Evolutionary conservation across 2,888 invertebrate species (phyloP).

Genomic region (Agrochola lota): DNA sequence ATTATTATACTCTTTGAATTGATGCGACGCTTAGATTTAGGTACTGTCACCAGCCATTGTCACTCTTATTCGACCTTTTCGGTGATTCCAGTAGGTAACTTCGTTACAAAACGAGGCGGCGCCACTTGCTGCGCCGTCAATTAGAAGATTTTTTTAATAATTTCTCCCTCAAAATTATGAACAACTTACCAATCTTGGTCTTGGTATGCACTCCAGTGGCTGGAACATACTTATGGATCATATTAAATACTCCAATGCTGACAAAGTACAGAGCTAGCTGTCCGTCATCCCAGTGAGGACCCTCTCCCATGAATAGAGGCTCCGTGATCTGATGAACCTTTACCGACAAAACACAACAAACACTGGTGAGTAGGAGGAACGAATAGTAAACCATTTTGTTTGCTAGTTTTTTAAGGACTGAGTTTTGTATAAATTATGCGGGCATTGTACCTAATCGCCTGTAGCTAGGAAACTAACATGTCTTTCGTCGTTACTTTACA

Average conservation of each 20-base stretch:
- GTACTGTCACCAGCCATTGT: no score
- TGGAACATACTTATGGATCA: constrained; percentile 89
- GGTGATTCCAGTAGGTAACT: no score
- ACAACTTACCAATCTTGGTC: constrained; percentile 86
- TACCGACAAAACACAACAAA: constrained; percentile 71
- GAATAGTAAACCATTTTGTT: background rate
- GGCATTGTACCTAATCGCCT: background rate
- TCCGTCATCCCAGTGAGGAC: constrained; percentile 93
- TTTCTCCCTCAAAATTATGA: background rate
- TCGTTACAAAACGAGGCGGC: no score
- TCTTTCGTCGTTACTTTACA: background rate
- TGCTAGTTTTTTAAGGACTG: background rate
- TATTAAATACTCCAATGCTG: constrained; percentile 87
- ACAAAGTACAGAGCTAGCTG: constrained; percentile 92
- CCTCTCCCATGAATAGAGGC: constrained; percentile 91
- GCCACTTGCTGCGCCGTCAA: no score
- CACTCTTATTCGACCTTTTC: no score
- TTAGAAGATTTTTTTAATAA: background rate
- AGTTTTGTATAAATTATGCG: background rate
- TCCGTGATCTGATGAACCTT: constrained; percentile 85
- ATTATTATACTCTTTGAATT: no score
- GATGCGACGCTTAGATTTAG: no score
- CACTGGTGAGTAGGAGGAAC: background rate
- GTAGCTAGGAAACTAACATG: background rate
- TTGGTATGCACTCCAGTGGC: constrained; percentile 86